Evolutionary conservation across 2,113 vertebrate genomes (phyloP).

Genomic region (Smithornis capensis): DNA sequence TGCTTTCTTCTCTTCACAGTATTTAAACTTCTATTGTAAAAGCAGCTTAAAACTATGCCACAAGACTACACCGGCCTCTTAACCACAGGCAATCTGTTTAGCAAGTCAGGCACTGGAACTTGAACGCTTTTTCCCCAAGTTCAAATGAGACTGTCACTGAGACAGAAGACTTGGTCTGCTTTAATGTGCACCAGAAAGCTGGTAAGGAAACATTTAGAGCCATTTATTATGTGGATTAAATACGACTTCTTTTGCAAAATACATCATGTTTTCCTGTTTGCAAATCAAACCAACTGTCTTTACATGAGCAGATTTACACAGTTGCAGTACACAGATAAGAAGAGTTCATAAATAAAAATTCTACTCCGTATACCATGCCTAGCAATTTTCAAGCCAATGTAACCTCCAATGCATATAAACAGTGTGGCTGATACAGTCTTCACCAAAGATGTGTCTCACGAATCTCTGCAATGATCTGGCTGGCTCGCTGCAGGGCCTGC

Average conservation of each 20-base stretch:
- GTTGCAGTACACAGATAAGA: constrained; percentile 65
- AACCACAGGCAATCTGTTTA: constrained; percentile 68
- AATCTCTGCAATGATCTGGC: constrained; percentile 98
- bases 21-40: constrained; percentile 62
- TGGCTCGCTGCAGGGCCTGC: constrained; percentile 96
- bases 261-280: constrained; percentile 65
- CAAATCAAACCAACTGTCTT: constrained; percentile 71
- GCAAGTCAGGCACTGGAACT: constrained; percentile 72
- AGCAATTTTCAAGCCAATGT: constrained; percentile 64
- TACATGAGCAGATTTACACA: constrained; percentile 71
- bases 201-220: constrained; percentile 71
- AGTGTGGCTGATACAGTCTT: constrained; percentile 57
- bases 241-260: constrained; percentile 65
- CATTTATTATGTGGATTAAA: constrained; percentile 74
- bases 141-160: constrained; percentile 57
- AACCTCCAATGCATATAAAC: constrained; percentile 36
- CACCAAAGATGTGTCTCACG: constrained; percentile 98
- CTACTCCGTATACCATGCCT: constrained; percentile 79
- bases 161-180: constrained; percentile 68
- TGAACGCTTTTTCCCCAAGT: constrained; percentile 49
- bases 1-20: constrained; percentile 58
- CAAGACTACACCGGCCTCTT: constrained; percentile 63
- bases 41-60: constrained; percentile 68
- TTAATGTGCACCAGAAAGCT: constrained; percentile 70
- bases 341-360: constrained; percentile 83